Evolutionary conservation across 2,888 invertebrate species (phyloP).

Genomic region (Empis stercorea): DNA sequence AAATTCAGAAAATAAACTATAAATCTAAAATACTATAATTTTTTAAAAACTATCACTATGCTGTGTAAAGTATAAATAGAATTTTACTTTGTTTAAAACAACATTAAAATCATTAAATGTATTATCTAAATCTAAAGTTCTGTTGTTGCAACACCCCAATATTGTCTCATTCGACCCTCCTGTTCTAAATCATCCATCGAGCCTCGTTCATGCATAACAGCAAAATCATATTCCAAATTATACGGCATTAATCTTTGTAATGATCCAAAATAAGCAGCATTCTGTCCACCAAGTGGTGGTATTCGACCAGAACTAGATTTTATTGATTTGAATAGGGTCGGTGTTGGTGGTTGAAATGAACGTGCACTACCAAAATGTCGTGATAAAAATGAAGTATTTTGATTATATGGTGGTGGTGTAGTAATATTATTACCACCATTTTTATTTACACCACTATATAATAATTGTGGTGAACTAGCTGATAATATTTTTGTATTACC

Average conservation of each 20-base stretch:
- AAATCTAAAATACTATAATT: too few species aligned
- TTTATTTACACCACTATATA: slow-evolving; percentile 18
- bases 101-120: too few species aligned
- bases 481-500: slow-evolving; percentile 44
- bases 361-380: slow-evolving; percentile 70
- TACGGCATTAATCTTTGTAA: slow-evolving; percentile 74
- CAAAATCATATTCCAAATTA: slow-evolving; percentile 71
- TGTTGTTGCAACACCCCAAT: slow-evolving; percentile 83
- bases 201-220: slow-evolving; percentile 65
- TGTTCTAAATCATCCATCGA: slow-evolving; percentile 56
- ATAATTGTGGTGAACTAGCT: slow-evolving; percentile 55
- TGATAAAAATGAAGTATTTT: slow-evolving; percentile 43
- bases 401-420: slow-evolving; percentile 21
- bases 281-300: slow-evolving; percentile 53
- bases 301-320: slow-evolving; percentile 41
- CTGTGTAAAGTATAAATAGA: too few species aligned
- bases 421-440: slow-evolving; percentile 17
- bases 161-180: slow-evolving; percentile 75
- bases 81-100: too few species aligned
- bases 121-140: too few species aligned
- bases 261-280: slow-evolving; percentile 79
- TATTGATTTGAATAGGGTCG: slow-evolving; percentile 31
- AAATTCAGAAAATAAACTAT: background rate
- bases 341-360: slow-evolving; percentile 50
- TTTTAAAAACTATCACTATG: too few species aligned